Conservation (phyloP, 1,140 invertebrate species). For the Colletes gigas region DNA sequence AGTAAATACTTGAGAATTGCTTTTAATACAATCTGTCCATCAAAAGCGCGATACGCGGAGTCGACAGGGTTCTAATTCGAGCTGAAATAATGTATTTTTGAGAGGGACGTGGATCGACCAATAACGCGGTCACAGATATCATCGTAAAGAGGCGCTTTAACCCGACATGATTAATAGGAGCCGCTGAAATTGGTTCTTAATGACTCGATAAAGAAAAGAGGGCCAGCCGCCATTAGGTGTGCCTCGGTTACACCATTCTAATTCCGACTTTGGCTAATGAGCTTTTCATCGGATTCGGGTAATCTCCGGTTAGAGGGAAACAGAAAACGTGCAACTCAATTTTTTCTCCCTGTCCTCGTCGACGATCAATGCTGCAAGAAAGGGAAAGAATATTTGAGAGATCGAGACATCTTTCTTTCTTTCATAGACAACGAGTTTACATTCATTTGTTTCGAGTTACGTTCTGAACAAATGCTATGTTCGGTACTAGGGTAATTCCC, state of each 20-base stretch:
- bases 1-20: no score
- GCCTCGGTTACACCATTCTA: slow-evolving; percentile 58
- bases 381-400: no score
- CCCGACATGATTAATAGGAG: slow-evolving; percentile 58
- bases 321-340: neutral
- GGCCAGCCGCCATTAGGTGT: slow-evolving; percentile 47
- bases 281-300: slow-evolving; percentile 60
- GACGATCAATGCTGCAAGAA: neutral
- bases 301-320: slow-evolving; percentile 26
- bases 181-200: slow-evolving; percentile 58
- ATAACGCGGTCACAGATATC: slow-evolving; percentile 39
- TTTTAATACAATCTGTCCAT: neutral
- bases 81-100: neutral
- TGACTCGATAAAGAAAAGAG: slow-evolving; percentile 61
- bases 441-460: no score
- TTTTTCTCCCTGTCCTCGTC: neutral
- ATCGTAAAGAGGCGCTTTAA: slow-evolving; percentile 35
- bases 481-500: no score
- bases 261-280: slow-evolving; percentile 56
- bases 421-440: no score
- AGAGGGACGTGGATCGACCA: neutral
- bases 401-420: no score
- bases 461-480: no score
- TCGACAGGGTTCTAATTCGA: neutral
- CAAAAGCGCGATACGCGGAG: no score